phyloP scores from a whole-genome alignment of 1,140 invertebrate species.

The Hylaeus volcanicus region DNA sequence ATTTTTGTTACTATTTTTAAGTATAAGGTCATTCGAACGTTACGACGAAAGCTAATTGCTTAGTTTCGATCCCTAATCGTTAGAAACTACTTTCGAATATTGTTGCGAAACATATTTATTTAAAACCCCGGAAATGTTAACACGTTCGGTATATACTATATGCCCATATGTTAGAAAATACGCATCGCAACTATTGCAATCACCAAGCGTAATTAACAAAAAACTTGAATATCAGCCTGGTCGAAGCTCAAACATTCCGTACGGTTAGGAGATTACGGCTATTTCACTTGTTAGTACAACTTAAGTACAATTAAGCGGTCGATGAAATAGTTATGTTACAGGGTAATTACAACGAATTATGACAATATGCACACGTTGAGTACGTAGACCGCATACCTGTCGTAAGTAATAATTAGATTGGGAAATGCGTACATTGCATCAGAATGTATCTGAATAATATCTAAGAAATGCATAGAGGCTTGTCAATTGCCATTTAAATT shows the following conservation, averaged over 20 bases:
- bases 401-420: constrained; percentile 70
- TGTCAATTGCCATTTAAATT: constrained; percentile 62
- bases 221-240: constrained; percentile 52
- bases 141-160: not conserved
- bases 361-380: constrained; percentile 53
- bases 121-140: constrained; percentile 6
- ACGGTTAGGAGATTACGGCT: constrained; percentile 50
- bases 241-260: constrained; percentile 49
- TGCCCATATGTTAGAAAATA: constrained; percentile 14
- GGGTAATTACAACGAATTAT: constrained; percentile 71
- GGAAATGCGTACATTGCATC: constrained; percentile 35
- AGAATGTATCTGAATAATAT: constrained; percentile 55
- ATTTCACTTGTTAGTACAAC: constrained; percentile 43
- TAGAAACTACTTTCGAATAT: constrained; percentile 19
- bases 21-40: too few species aligned
- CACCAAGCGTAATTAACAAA: constrained; percentile 45
- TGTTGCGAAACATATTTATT: constrained; percentile 9
- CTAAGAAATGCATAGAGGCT: constrained; percentile 59
- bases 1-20: too few species aligned
- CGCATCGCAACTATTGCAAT: constrained; percentile 31
- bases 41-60: too few species aligned
- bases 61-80: too few species aligned
- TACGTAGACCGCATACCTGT: constrained; percentile 56
- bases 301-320: constrained; percentile 64
- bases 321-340: constrained; percentile 67